These are phyloP conservation scores for Sesia bembeciformis DNA, from an alignment of 2,888 invertebrate genomes.

Conservation along the genomic window DNA sequence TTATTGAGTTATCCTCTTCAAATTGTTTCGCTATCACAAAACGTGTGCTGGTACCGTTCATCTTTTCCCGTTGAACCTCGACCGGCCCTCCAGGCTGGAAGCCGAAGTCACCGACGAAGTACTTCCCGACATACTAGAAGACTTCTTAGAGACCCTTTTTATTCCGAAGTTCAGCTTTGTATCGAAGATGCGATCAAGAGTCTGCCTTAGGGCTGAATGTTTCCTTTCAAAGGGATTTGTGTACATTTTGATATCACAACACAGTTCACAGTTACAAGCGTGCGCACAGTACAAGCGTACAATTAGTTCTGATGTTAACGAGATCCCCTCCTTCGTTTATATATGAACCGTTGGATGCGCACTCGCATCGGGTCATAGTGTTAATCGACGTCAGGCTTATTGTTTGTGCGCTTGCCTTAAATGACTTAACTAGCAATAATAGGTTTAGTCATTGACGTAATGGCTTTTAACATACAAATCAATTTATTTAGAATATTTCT, in stretches of 20 bases:
- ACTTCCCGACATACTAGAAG: slow-evolving; percentile 28
- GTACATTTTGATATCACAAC: slow-evolving; percentile 59
- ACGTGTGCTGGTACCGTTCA: slow-evolving; percentile 18
- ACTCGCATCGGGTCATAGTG: background rate
- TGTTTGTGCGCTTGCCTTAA: background rate
- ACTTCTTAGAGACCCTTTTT: slow-evolving; percentile 37
- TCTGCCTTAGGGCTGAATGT: slow-evolving; percentile 78
- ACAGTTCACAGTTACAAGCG: slow-evolving; percentile 17
- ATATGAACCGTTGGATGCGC: slow-evolving; percentile 20
- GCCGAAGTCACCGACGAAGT: slow-evolving; percentile 47
- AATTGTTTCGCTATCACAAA: background rate
- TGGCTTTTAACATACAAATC: background rate
- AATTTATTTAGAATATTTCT: too few relatives aligned
- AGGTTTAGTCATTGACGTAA: background rate
- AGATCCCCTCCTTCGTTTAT: slow-evolving; percentile 32
- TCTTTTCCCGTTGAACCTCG: slow-evolving; percentile 6
- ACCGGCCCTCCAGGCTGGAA: slow-evolving; percentile 13
- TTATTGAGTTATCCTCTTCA: background rate
- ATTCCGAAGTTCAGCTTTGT: slow-evolving; percentile 40
- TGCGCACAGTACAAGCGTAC: slow-evolving; percentile 25
- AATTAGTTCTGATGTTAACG: slow-evolving; percentile 18
- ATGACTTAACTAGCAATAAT: background rate
- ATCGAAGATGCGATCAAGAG: slow-evolving; percentile 70
- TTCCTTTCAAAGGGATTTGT: slow-evolving; percentile 82
- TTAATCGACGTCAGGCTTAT: background rate